Conservation (phyloP, 2,797 vertebrate species). For the Neolamprologus multifasciatus region DNA sequence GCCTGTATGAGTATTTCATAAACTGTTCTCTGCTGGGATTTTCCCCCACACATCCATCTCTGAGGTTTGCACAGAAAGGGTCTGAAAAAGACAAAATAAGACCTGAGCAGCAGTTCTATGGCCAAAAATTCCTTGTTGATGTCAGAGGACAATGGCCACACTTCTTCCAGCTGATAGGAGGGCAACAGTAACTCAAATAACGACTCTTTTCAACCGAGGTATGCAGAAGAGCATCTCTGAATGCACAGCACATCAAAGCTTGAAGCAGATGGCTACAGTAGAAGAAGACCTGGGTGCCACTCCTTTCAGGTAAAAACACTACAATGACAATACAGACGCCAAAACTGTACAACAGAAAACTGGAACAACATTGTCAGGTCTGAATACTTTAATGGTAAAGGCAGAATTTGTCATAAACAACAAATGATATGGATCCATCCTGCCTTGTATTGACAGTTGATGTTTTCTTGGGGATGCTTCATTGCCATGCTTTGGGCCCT, state of each 20-base stretch:
- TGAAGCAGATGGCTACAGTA: neutral
- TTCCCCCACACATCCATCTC: neutral
- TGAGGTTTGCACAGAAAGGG: neutral
- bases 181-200: neutral
- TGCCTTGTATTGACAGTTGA: neutral
- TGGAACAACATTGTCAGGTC: neutral
- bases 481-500: neutral
- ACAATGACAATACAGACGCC: neutral
- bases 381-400: neutral
- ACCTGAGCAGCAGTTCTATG: neutral
- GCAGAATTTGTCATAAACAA: neutral
- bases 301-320: neutral
- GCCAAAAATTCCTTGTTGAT: neutral
- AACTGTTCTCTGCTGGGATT: neutral
- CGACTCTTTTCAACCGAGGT: rapidly evolving
- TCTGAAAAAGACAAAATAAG: neutral
- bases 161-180: neutral
- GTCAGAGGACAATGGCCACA: neutral
- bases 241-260: neutral
- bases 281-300: neutral
- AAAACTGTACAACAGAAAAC: neutral
- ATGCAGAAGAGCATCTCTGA: neutral
- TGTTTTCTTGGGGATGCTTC: neutral
- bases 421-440: neutral
- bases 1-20: neutral